Evolutionary conservation across 2,113 vertebrate species (phyloP), one percentile per base, ranked within the genome.

Genomic region (Pitta sordida): DNA sequence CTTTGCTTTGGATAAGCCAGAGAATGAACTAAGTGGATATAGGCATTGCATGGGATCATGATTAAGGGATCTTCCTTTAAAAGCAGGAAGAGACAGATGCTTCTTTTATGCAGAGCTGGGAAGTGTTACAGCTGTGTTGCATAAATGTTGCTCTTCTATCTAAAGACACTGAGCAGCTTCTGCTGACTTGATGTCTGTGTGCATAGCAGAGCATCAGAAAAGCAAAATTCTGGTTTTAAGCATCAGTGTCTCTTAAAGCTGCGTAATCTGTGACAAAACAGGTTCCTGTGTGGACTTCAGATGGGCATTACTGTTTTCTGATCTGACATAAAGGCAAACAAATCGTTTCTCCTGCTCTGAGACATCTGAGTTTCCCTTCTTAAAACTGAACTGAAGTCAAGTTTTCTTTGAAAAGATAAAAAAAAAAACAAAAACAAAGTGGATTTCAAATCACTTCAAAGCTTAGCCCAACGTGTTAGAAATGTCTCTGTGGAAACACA

Each of bases 1-100:
- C 97, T 98, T 99, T 99, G 98, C 98, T 99, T 98, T 98, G 97
- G 80, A 92, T 78, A 92, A 75, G 48, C 81, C 81, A 64, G 91
- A 64, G 62, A n/a, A 34, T n/a, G 11, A 71, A 37, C 44, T 10
- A 36, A 60, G 41, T 63, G 11, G 41, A 21, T 83, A 27, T 8
- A 75, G 44, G 37, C 46, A 48, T 52, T 64, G 43, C 27, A 62
- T 19, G n/a, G 43, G 67, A 86, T 81, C 65, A 37, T 15, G 64
- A 80, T 70, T 81, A 92, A 88, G 43, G 46, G 41, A 82, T 75
- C 91, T 69, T 73, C 34, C 59, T 79, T 91, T 76, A 60, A 85
- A 92, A 80, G 63, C 63, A 55, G 55, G 88, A 85, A 60, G 80
- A 34, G 15, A 43, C 16, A 15, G 60, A 58, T 64, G 20, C 44